phyloP scores from a whole-genome alignment of 30 jellyfish, hydroid and myxozoan species.

The Cassiopea andromeda region DNA sequence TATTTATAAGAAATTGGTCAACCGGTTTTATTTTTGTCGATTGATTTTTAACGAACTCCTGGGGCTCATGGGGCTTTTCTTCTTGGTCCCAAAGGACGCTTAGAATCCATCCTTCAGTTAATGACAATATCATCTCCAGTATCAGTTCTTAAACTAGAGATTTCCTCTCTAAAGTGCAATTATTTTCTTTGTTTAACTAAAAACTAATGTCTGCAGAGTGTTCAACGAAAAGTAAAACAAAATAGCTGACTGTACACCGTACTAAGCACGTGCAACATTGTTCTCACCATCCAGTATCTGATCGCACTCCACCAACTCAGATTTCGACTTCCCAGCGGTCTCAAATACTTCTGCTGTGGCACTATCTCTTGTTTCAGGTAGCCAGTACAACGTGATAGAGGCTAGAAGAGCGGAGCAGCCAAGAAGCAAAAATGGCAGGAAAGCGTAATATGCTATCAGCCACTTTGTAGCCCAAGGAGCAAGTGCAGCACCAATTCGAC shows the following conservation, averaged over 20 bases:
- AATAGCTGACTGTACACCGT: neutral
- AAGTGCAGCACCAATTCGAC: constrained; percentile 87
- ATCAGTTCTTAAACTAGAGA: too few species aligned
- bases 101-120: too few species aligned
- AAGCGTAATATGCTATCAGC: constrained; percentile 33
- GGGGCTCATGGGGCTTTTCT: too few species aligned
- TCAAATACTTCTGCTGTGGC: constrained; percentile 68
- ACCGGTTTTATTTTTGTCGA: too few species aligned
- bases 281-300: neutral
- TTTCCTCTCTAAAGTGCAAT: too few species aligned
- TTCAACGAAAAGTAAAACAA: too few species aligned
- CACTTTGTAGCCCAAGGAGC: constrained; percentile 91
- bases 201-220: too few species aligned
- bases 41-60: too few species aligned
- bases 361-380: constrained; percentile 73
- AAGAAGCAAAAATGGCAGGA: constrained; percentile 65
- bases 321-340: neutral
- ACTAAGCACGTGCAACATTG: neutral
- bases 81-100: too few species aligned
- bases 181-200: too few species aligned
- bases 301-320: neutral
- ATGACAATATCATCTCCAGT: too few species aligned
- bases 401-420: constrained; percentile 62
- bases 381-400: constrained; percentile 19
- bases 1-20: too few species aligned